These are phyloP conservation scores for Cynopterus brachyotis DNA, from an alignment of 2,113 vertebrate genomes.

Conservation along the genomic window DNA sequence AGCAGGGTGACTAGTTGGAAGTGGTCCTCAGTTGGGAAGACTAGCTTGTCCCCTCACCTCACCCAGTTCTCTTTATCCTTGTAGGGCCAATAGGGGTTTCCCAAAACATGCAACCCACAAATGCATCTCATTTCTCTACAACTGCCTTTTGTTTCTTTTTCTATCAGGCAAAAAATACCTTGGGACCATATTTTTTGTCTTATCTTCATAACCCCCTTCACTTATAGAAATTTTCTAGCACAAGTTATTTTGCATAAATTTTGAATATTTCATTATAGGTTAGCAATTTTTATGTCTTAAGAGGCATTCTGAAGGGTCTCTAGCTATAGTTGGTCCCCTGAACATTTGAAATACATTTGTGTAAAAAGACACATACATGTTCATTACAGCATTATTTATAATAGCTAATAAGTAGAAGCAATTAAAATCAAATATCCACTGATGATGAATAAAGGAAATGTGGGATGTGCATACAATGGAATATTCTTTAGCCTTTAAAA, in stretches of 20 bases:
- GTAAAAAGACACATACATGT: not conserved
- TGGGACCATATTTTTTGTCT: not conserved
- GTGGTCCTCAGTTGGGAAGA: rapidly evolving
- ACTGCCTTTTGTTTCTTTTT: not conserved
- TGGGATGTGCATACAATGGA: not conserved
- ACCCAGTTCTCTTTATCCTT: not conserved
- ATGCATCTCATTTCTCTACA: not conserved
- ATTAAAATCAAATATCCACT: not conserved
- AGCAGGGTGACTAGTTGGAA: not conserved
- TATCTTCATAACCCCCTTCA: not conserved
- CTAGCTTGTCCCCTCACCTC: not conserved
- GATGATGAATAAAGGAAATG: not conserved
- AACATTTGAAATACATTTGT: not conserved
- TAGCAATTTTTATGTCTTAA: not conserved
- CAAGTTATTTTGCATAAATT: not conserved
- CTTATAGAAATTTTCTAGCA: not conserved
- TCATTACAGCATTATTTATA: not conserved
- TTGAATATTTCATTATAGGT: not conserved
- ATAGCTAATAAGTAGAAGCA: not conserved
- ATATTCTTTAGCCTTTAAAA: not conserved
- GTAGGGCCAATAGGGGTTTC: not conserved
- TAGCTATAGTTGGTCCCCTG: not conserved
- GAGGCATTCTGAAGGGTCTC: not conserved
- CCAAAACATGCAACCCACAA: rapidly evolving
- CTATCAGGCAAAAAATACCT: not conserved